Percentiles rank a stretch among this genome's conserved stretches.
These are phyloP conservation scores for Chionis minor DNA, from an alignment of 2,113 vertebrate genomes.

Conservation along the genomic window DNA sequence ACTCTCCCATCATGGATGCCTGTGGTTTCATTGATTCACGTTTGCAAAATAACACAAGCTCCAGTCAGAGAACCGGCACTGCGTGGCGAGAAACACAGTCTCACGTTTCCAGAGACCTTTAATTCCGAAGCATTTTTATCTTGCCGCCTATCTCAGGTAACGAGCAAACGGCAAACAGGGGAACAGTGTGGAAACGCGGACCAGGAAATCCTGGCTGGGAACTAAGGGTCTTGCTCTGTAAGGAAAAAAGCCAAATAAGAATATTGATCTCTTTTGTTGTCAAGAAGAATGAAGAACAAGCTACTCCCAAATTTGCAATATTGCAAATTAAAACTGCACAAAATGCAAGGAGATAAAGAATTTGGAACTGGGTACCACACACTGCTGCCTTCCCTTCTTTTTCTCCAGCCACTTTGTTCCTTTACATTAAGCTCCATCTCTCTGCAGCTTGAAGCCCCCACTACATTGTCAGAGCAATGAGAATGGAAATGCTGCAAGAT, in stretches of 20 bases:
- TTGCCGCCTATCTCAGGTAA: neutral
- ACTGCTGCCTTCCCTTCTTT: neutral
- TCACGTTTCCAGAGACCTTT: neutral
- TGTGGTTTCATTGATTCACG: neutral
- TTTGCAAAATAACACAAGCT: neutral
- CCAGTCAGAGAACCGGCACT: neutral
- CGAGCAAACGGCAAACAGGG: neutral
- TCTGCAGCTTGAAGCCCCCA: neutral
- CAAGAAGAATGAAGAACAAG: neutral
- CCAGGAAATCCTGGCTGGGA: neutral
- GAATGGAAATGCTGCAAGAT: neutral
- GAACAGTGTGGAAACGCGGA: accelerated
- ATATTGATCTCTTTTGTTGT: neutral
- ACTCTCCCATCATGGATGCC: neutral
- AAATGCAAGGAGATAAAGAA: neutral
- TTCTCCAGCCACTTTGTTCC: neutral
- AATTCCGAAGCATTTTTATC: neutral
- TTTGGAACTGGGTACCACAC: accelerated
- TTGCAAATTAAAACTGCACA: neutral
- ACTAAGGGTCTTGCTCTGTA: neutral
- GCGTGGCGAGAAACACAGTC: accelerated
- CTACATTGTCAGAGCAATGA: neutral
- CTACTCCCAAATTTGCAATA: neutral
- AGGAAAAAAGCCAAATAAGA: neutral
- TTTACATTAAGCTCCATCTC: neutral